These are phyloP conservation scores for Tragelaphus oryx DNA, from an alignment of 2,797 vertebrate genomes.

Conservation along the genomic window DNA sequence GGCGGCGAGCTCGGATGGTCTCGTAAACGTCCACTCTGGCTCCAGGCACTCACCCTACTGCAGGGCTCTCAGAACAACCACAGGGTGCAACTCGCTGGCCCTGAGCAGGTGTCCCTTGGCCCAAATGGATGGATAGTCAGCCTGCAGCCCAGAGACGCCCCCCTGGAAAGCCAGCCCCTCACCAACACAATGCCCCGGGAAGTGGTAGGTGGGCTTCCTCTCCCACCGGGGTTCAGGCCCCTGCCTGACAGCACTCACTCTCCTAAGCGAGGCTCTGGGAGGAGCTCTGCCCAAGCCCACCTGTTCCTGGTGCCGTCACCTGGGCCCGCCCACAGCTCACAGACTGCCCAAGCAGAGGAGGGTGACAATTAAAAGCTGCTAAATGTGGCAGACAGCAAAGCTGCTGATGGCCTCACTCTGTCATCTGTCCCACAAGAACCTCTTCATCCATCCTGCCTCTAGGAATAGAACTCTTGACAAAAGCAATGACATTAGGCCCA, in stretches of 20 bases:
- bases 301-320: constrained; percentile 30
- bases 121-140: neutral
- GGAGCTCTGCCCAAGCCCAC: constrained; percentile 11
- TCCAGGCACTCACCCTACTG: neutral
- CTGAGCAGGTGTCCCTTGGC: neutral
- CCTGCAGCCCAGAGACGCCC: neutral
- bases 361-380: constrained; percentile 66
- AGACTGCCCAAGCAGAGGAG: constrained; percentile 54
- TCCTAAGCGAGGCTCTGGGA: neutral
- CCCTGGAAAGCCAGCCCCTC: neutral
- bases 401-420: constrained; percentile 66
- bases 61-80: neutral
- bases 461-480: constrained; percentile 69
- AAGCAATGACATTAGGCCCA: constrained; percentile 63
- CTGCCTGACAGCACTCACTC: neutral
- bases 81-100: neutral
- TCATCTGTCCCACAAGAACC: constrained; percentile 70
- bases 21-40: neutral
- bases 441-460: constrained; percentile 71
- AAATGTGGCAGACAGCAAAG: constrained; percentile 60
- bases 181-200: neutral
- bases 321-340: constrained; percentile 23
- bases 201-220: neutral
- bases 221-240: neutral
- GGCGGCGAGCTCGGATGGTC: neutral